Base-by-base conservation (phyloP, 2,888 invertebrate genomes). In the Drepanosiphum platanoidis region DNA sequence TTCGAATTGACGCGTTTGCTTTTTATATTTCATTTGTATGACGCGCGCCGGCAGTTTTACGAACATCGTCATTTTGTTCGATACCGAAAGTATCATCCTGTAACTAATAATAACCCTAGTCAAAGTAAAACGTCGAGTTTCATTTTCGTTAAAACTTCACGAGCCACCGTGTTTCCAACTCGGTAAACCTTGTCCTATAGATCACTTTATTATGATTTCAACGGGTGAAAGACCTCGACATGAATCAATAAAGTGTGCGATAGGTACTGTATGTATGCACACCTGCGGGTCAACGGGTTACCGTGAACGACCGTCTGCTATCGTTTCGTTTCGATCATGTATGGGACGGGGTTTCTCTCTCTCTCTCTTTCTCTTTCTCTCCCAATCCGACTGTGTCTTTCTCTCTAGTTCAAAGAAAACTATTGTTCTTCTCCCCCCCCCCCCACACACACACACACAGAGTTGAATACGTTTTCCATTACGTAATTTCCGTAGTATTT, bases 211-310 rank as follows among this genome's bases (percentile, higher is more conserved):
- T 82, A 82, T 72, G 39, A 72, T 82, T 82, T 61, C 61, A 58
- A 72, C 72, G 81, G 81, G 72, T 82, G 81, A 82, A 82, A 72
- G 81, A 82, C 81, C 81, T 82, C 81, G 81, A 82, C 81, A 82
- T 42, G 61, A 82, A 82, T 82, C 81, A 72, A 82, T 81, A 61
- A 81, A 82, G 39, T 61, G 61, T 36, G 32, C 61, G 42, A 82
- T n/a, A n/a, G 32, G 72, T 80, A 58, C 22, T 22, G 18, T 15
- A 32, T 34, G 34, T n/a, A 32, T 34, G 34, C 30, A 61, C 30
- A 70, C 80, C 80, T 70, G 80, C 58, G 39, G 81, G 81, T 81
- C 81, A 71, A 81, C 81, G 81, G 39, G 81, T 81, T 71, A 58
- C 39, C 71, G 68, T 34, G 68, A 68, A 79, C 79, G 32, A 68